Evolutionary conservation across 2,888 invertebrate genomes (phyloP), one percentile per base, ranked within the genome.

Genomic region (Pogonocherus hispidulus): DNA sequence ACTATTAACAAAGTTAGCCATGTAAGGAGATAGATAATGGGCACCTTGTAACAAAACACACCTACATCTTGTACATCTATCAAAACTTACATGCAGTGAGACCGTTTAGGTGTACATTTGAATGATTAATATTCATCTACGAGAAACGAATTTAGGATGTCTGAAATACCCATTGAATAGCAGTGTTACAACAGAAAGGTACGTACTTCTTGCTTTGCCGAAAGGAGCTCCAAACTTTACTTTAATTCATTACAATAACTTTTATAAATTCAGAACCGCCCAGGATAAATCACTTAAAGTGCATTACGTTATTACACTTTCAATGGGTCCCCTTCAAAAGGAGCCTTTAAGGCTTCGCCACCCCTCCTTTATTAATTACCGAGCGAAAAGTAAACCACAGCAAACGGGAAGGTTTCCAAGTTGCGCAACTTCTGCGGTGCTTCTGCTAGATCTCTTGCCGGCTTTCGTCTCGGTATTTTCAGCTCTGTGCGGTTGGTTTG

Each of bases 291-390:
- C 47, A 47, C 18, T 47, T 47, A 19, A 37, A 55, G 55, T 37
- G 37, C 41, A 19, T 55, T 55, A 20, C 20, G 32, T 6, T 37
- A 37, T 18, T 55, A 14, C 18, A 2, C 14, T 51, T 32, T 18
- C 16, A 32, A 32, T 52, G 35, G 37, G 20, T 11, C 3, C 20
- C 20, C 22, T n/a, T 22, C 11, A 35, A 55, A 52, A 32, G 4
- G 52, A n/a, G 20, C 11, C 22, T 27, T 16, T 35, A 54, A 19
- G 35, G 27, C 16, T 18, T n/a, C 37, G 14, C 41, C 41, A 20
- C 14, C 18, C 55, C 22, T 55, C 20, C 37, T 41, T 55, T 55
- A 55, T 22, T 55, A 55, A 55, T 55, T 55, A 55, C 37, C 14
- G 35, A 14, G n/a, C 35, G 19, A 55, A 55, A 55, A 55, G 41